phyloP scores from a whole-genome alignment of 2,113 vertebrate species.

The Microtus pennsylvanicus region DNA sequence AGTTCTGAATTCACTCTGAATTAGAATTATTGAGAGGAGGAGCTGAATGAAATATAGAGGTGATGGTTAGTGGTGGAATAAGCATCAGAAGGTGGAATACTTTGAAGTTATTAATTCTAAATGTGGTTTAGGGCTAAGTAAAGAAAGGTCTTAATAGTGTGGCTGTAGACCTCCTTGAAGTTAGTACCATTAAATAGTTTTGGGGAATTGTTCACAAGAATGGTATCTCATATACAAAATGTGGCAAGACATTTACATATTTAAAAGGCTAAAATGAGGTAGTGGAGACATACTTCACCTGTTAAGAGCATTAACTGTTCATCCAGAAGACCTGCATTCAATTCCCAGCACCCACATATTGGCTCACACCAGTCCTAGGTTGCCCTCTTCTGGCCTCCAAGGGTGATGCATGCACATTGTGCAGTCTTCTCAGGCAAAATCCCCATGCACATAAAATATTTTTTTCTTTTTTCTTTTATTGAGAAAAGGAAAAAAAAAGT shows the following conservation, averaged over 20 bases:
- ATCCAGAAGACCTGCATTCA: neutral
- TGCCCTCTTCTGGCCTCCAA: neutral
- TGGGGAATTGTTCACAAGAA: neutral
- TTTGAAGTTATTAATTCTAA: neutral
- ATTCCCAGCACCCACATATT: neutral
- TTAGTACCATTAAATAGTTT: neutral
- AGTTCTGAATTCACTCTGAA: no score
- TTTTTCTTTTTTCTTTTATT: no score
- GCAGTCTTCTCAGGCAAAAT: neutral
- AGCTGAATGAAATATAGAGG: neutral
- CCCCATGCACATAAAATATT: neutral
- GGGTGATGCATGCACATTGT: neutral
- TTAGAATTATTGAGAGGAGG: neutral
- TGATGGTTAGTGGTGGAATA: neutral
- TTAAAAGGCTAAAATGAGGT: neutral
- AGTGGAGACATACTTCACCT: neutral
- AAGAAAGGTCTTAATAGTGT: neutral
- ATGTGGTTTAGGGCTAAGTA: neutral
- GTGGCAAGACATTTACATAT: neutral
- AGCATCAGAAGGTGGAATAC: neutral
- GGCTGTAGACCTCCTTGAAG: neutral
- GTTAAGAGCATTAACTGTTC: neutral
- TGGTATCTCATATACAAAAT: neutral
- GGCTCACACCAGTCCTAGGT: neutral
- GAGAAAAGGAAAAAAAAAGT: no score